phyloP scores from a whole-genome alignment of 2,888 invertebrate species.

The Pollenia angustigena region DNA sequence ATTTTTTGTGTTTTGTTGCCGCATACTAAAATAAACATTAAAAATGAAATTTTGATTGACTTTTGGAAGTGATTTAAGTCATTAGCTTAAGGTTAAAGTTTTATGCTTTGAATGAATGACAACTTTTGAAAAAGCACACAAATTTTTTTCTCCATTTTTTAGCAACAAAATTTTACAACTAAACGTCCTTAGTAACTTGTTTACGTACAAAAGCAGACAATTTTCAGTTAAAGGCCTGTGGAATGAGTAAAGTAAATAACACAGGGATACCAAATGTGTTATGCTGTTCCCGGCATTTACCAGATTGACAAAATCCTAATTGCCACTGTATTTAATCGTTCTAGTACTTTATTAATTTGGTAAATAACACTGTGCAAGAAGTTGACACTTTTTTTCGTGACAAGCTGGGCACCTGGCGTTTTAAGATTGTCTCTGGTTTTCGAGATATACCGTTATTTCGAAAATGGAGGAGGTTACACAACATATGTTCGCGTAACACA shows the following conservation, averaged over 20 bases:
- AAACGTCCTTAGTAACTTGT: conserved; percentile 3
- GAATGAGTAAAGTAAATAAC: conserved; percentile 10
- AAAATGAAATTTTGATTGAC: conserved; percentile 76
- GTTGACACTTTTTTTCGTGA: too few relatives aligned
- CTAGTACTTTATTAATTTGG: too few relatives aligned
- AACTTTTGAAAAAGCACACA: conserved; percentile 19
- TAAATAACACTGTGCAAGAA: too few relatives aligned
- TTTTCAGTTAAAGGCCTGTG: background rate
- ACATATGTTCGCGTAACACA: too few relatives aligned
- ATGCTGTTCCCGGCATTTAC: too few relatives aligned
- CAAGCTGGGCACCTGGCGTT: too few relatives aligned
- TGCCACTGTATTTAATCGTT: too few relatives aligned
- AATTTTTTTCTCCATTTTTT: conserved; percentile 1
- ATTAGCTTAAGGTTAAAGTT: conserved; percentile 73
- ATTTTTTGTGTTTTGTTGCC: background rate
- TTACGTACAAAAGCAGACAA: background rate
- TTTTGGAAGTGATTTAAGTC: conserved; percentile 78
- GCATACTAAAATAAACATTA: conserved; percentile 31
- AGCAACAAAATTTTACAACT: conserved; percentile 29
- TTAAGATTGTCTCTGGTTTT: too few relatives aligned
- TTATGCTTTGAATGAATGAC: conserved; percentile 31
- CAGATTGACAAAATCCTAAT: too few relatives aligned
- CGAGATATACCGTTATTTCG: too few relatives aligned
- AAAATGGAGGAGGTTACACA: too few relatives aligned
- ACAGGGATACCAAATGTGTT: too few relatives aligned